Percentiles rank a stretch among this genome's conserved stretches.
Conservation (phyloP, 2,888 invertebrate genomes). For the Eilema griseolum region DNA sequence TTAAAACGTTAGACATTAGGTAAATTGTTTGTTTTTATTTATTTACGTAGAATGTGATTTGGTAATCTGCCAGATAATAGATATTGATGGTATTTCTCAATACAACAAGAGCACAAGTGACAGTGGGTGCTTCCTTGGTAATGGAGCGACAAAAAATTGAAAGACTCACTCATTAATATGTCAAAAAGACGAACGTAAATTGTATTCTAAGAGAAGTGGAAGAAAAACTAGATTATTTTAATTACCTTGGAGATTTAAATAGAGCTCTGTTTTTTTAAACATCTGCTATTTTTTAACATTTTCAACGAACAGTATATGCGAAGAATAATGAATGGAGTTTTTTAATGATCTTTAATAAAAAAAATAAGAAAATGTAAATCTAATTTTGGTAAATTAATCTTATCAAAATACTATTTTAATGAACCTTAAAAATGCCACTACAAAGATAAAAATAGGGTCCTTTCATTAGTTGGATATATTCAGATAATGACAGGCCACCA, state of each 20-base stretch:
- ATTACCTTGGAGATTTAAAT: not conserved
- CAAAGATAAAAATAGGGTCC: too few relatives aligned
- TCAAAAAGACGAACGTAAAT: not conserved
- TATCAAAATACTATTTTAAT: too few relatives aligned
- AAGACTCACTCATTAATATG: conserved; percentile 1
- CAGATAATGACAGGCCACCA: too few relatives aligned
- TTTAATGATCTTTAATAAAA: too few relatives aligned
- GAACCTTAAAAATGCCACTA: too few relatives aligned
- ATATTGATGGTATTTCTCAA: not conserved
- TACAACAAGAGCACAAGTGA: not conserved
- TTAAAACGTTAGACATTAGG: not conserved
- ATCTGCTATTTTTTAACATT: not conserved
- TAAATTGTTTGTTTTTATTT: not conserved
- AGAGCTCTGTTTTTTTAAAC: not conserved
- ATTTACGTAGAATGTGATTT: conserved; percentile 7
- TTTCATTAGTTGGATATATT: too few relatives aligned
- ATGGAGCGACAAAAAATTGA: conserved; percentile 5
- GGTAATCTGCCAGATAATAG: conserved; percentile 6
- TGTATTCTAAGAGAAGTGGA: not conserved
- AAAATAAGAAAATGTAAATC: too few relatives aligned
- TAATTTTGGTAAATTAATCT: too few relatives aligned
- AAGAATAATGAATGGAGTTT: too few relatives aligned
- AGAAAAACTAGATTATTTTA: conserved; percentile 3
- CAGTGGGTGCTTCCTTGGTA: conserved; percentile 3
- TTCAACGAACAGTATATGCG: too few relatives aligned